phyloP scores from a whole-genome alignment of 2,888 invertebrate species.

The Dendrolimus houi region DNA sequence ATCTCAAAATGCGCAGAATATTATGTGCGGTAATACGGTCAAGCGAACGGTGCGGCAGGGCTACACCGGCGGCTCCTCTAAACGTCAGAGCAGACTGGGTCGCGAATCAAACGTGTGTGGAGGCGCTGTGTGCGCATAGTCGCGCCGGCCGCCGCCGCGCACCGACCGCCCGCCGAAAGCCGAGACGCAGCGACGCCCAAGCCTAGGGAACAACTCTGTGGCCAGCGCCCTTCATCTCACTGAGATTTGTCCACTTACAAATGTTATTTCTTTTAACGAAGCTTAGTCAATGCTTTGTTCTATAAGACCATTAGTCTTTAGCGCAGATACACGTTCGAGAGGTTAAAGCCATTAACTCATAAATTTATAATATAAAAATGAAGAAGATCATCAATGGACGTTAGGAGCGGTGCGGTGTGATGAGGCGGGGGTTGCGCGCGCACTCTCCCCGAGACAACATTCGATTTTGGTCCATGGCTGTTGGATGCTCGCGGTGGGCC shows the following conservation, averaged over 20 bases:
- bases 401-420: slow-evolving; percentile 56
- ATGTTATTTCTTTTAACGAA: neutral
- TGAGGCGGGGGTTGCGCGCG: slow-evolving; percentile 60
- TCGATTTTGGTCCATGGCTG: slow-evolving; percentile 77
- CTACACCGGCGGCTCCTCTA: slow-evolving; percentile 64
- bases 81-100: slow-evolving; percentile 73
- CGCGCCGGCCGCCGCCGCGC: slow-evolving; percentile 56
- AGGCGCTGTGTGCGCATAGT: slow-evolving; percentile 59
- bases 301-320: too few species aligned
- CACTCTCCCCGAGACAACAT: slow-evolving; percentile 65
- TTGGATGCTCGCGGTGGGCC: slow-evolving; percentile 70
- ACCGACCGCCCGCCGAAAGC: slow-evolving; percentile 57
- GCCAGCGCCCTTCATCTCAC: slow-evolving; percentile 52
- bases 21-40: slow-evolving; percentile 40
- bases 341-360: slow-evolving; percentile 1
- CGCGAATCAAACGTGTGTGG: slow-evolving; percentile 67
- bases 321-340: neutral
- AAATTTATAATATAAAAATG: slow-evolving; percentile 55
- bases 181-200: slow-evolving; percentile 75
- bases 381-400: slow-evolving; percentile 72
- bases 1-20: slow-evolving; percentile 52
- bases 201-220: slow-evolving; percentile 55
- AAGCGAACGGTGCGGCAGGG: slow-evolving; percentile 37
- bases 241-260: slow-evolving; percentile 12
- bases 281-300: too few species aligned